Conservation (phyloP, 2,888 invertebrate genomes). For the Melinaea menophilus region DNA sequence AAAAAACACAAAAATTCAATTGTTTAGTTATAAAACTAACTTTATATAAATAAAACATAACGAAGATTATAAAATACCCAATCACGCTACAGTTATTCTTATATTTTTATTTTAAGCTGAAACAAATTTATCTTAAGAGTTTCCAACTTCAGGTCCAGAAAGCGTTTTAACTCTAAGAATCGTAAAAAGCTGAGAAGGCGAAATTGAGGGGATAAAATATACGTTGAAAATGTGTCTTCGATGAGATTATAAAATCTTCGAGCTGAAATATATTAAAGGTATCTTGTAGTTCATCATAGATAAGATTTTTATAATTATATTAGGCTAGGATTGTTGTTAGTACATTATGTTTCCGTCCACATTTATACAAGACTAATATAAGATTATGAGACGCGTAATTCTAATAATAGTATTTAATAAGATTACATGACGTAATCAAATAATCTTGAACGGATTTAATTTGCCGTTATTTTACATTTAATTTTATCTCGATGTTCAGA, state of each 20-base stretch:
- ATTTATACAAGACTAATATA: too few species aligned
- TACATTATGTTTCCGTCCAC: too few species aligned
- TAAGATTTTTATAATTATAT: neutral
- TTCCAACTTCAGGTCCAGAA: constrained; percentile 11
- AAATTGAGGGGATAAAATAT: neutral
- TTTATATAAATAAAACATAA: too few species aligned
- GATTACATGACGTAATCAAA: too few species aligned
- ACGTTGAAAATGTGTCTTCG: constrained; percentile 6
- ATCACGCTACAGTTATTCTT: neutral
- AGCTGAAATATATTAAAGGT: neutral
- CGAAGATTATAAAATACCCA: too few species aligned
- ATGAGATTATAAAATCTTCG: neutral
- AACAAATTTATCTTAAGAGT: constrained; percentile 14
- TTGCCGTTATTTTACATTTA: too few species aligned
- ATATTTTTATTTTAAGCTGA: constrained; percentile 4
- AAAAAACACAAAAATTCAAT: neutral
- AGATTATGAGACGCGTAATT: too few species aligned
- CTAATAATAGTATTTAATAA: too few species aligned
- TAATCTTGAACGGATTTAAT: too few species aligned
- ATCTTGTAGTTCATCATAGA: neutral
- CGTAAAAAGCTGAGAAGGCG: constrained; percentile 18
- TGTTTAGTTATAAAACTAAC: too few species aligned
- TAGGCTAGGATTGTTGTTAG: too few species aligned
- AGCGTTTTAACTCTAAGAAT: constrained; percentile 14
- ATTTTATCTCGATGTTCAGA: too few species aligned